Percentiles rank a stretch among this genome's conserved stretches.
These are phyloP conservation scores for Otolemur garnettii DNA, from an alignment of 2,113 vertebrate genomes.

Conservation along the genomic window DNA sequence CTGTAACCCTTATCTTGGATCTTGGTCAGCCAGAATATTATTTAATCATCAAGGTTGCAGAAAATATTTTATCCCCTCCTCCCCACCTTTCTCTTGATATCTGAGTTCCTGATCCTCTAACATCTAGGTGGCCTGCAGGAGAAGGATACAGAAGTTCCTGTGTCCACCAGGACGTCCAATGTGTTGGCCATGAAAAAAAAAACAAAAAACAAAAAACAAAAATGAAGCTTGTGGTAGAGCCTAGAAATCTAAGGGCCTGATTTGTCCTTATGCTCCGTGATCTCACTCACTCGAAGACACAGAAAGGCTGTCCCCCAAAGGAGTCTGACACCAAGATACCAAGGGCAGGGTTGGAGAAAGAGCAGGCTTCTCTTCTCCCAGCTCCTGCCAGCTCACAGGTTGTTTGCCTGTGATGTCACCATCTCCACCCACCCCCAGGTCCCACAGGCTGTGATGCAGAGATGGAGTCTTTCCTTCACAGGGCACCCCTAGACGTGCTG, in stretches of 20 bases:
- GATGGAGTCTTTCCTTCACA: no score
- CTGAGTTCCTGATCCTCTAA: not conserved
- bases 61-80: not conserved
- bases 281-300: not conserved
- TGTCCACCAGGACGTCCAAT: not conserved
- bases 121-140: not conserved
- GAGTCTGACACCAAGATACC: rapidly evolving
- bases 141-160: not conserved
- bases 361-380: not conserved
- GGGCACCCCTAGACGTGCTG: no score
- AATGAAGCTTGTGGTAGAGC: no score
- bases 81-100: not conserved
- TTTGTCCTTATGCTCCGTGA: not conserved
- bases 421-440: rapidly evolving
- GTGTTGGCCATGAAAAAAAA: not conserved
- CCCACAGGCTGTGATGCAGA: not conserved
- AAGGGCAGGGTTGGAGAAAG: not conserved
- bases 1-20: rapidly evolving
- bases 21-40: not conserved
- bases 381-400: not conserved
- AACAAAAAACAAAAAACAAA: no score
- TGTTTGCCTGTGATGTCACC: not conserved
- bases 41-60: not conserved
- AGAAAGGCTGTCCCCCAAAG: not conserved
- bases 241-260: not conserved